Conservation (phyloP, 2,797 vertebrate genomes). For the Epinephelus malabaricus region DNA sequence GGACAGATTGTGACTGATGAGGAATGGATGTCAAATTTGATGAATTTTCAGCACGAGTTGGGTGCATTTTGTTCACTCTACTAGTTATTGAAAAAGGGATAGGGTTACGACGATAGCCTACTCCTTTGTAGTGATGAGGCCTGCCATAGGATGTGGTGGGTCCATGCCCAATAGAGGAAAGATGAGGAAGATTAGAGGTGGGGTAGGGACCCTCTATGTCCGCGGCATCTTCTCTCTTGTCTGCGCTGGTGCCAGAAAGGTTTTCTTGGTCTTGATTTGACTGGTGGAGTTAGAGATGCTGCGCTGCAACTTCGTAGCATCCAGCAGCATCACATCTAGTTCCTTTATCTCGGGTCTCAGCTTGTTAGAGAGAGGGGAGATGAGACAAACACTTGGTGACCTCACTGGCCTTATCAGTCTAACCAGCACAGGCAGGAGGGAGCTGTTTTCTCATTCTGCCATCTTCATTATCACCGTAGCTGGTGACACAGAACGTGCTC, state of each 20-base stretch:
- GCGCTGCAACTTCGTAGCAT: not conserved
- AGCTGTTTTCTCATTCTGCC: not conserved
- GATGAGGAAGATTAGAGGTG: not conserved
- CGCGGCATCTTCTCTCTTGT: not conserved
- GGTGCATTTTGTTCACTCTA: not conserved
- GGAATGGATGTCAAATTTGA: not conserved
- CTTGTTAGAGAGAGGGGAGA: constrained; percentile 4
- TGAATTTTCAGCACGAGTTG: not conserved
- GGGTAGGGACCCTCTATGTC: not conserved
- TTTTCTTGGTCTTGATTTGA: not conserved
- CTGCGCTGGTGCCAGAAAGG: not conserved
- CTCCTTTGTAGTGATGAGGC: not conserved
- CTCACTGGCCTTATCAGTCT: constrained; percentile 4
- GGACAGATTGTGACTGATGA: not conserved
- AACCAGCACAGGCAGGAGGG: not conserved
- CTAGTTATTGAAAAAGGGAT: not conserved
- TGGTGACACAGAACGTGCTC: not conserved
- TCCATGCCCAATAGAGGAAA: not conserved
- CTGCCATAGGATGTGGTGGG: not conserved
- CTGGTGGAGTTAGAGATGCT: not conserved
- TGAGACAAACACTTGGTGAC: not conserved
- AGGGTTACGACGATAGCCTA: not conserved
- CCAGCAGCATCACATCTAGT: constrained; percentile 1
- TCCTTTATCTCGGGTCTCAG: not conserved
- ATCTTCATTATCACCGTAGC: constrained; percentile 8